Evolutionary conservation across 1,140 invertebrate genomes (phyloP).

Genomic region (Thaumetopoea pityocampa): DNA sequence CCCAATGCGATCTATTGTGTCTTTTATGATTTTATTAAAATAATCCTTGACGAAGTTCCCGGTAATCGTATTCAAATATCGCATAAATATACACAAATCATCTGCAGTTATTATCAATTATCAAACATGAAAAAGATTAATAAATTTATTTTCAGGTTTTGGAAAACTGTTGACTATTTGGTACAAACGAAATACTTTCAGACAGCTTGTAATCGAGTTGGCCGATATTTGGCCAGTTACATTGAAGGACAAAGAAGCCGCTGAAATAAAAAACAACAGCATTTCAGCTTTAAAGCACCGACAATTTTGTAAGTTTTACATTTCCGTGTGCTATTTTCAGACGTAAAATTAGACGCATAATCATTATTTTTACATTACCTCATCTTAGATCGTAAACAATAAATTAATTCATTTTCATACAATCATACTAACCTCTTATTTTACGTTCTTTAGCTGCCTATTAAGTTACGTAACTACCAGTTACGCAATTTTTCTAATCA

Average conservation of each 20-base stretch:
- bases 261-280: slow-evolving; percentile 40
- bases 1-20: no score
- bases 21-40: no score
- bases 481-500: no score
- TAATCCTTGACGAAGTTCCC: no score
- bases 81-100: no score
- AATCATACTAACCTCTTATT: no score
- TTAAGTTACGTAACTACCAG: no score
- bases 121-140: not conserved
- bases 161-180: slow-evolving; percentile 53
- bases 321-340: not conserved
- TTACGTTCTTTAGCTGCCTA: no score
- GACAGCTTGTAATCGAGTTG: slow-evolving; percentile 41
- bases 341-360: not conserved
- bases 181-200: slow-evolving; percentile 45
- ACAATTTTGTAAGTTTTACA: slow-evolving; percentile 39
- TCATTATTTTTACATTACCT: not conserved
- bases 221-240: slow-evolving; percentile 49
- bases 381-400: no score
- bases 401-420: no score
- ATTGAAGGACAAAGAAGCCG: slow-evolving; percentile 33
- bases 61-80: no score
- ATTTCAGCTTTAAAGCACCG: slow-evolving; percentile 35
- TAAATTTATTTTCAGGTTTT: slow-evolving; percentile 33
- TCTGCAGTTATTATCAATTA: not conserved